Percentiles rank a stretch among this genome's conserved stretches.
These are phyloP conservation scores for Phycodurus eques DNA, from an alignment of 2,113 vertebrate genomes.

Conservation along the genomic window DNA sequence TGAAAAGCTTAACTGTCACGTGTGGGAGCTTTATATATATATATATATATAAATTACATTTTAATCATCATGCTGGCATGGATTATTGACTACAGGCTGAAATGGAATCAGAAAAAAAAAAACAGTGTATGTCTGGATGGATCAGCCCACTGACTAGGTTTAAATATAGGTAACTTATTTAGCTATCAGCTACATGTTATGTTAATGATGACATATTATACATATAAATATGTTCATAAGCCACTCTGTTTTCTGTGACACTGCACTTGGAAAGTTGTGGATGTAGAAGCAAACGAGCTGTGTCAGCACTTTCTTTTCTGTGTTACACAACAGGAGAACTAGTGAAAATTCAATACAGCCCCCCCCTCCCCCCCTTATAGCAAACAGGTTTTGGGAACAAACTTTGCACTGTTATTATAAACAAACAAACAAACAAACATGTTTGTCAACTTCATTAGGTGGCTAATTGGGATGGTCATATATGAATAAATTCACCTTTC, in stretches of 20 bases:
- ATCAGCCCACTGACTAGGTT: background rate
- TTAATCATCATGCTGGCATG: constrained; percentile 42
- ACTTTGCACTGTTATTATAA: background rate
- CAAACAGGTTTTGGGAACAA: background rate
- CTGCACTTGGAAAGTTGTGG: background rate
- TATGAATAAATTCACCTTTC: constrained; percentile 4
- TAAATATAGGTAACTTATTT: background rate
- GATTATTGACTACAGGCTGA: constrained; percentile 10
- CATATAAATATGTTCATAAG: background rate
- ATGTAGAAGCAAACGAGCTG: background rate
- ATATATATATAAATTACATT: background rate
- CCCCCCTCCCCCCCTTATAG: background rate
- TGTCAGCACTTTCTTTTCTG: constrained; percentile 28
- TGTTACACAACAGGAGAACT: constrained; percentile 40
- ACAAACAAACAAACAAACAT: background rate
- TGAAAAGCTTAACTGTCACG: constrained; percentile 21
- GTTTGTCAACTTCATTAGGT: background rate
- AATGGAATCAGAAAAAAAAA: background rate
- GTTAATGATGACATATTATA: background rate
- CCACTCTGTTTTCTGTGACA: constrained; percentile 3
- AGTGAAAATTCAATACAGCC: constrained; percentile 16
- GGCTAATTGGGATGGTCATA: background rate
- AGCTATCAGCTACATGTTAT: background rate
- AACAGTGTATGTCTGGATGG: background rate
- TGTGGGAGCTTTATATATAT: constrained; percentile 4